These are phyloP conservation scores for Bicyclus anynana DNA, from an alignment of 1,140 invertebrate species.

Conservation along the genomic window DNA sequence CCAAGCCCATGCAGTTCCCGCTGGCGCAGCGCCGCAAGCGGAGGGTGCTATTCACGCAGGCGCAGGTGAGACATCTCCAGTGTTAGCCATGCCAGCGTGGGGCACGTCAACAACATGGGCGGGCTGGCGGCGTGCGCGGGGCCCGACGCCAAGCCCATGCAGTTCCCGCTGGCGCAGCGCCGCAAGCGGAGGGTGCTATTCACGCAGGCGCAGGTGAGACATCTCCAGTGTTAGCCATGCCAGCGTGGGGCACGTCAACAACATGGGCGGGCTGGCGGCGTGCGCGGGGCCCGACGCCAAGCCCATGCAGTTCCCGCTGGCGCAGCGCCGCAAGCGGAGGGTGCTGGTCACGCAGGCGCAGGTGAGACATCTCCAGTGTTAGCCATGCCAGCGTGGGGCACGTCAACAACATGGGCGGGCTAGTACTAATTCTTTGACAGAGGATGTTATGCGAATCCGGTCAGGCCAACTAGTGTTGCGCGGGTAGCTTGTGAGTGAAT, in stretches of 20 bases:
- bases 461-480: no score
- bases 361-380: slow-evolving; percentile 67
- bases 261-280: slow-evolving; percentile 86
- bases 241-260: slow-evolving; percentile 92
- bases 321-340: slow-evolving; percentile 94
- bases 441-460: not conserved
- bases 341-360: slow-evolving; percentile 99
- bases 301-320: slow-evolving; percentile 94
- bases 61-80: slow-evolving; percentile 83
- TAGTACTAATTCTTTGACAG: slow-evolving; percentile 58
- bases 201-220: slow-evolving; percentile 94
- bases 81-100: slow-evolving; percentile 82
- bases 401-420: slow-evolving; percentile 89
- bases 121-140: slow-evolving; percentile 86
- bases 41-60: slow-evolving; percentile 98
- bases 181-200: slow-evolving; percentile 98
- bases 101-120: slow-evolving; percentile 92
- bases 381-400: slow-evolving; percentile 90
- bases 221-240: not conserved
- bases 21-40: slow-evolving; percentile 94
- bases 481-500: no score
- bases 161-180: slow-evolving; percentile 92
- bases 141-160: slow-evolving; percentile 91
- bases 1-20: slow-evolving; percentile 94
- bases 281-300: slow-evolving; percentile 89